A percentile compares a stretch with the other conserved stretches of the same genome.
Conservation (phyloP, 2,888 invertebrate genomes). For the Folsomia candida region DNA sequence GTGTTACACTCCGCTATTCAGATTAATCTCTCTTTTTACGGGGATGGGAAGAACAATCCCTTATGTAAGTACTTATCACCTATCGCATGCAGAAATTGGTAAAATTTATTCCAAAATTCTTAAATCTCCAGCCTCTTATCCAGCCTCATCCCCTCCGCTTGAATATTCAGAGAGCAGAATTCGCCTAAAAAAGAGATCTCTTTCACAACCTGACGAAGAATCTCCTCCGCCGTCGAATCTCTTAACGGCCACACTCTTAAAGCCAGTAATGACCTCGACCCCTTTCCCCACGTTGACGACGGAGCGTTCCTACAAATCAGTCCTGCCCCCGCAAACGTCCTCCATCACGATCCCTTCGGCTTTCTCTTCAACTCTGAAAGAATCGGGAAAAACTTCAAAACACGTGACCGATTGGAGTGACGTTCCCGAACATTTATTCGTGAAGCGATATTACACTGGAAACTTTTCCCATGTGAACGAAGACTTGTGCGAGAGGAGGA, state of each 20-base stretch:
- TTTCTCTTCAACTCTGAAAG: background rate
- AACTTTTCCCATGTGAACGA: slow-evolving; percentile 26
- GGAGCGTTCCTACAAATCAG: background rate
- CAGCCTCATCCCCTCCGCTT: background rate
- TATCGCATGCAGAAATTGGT: background rate
- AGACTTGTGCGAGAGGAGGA: slow-evolving; percentile 20
- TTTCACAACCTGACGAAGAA: background rate
- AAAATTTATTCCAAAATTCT: background rate
- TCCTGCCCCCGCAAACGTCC: background rate
- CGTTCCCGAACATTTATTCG: slow-evolving; percentile 9
- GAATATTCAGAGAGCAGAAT: background rate
- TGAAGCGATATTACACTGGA: slow-evolving; percentile 28
- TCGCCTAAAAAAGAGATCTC: background rate
- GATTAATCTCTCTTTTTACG: slow-evolving; percentile 8
- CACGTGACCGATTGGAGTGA: slow-evolving; percentile 16
- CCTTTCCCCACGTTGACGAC: slow-evolving; percentile 5
- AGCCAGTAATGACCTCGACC: background rate
- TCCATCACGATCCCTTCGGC: background rate
- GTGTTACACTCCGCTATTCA: slow-evolving; percentile 11
- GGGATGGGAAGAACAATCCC: background rate
- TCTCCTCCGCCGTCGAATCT: background rate
- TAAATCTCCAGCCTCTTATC: background rate
- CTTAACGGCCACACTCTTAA: background rate
- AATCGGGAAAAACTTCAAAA: background rate
- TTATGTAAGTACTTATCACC: no score